phyloP scores from a whole-genome alignment of 2,797 vertebrate genomes.

The Enteromius radiatus region DNA sequence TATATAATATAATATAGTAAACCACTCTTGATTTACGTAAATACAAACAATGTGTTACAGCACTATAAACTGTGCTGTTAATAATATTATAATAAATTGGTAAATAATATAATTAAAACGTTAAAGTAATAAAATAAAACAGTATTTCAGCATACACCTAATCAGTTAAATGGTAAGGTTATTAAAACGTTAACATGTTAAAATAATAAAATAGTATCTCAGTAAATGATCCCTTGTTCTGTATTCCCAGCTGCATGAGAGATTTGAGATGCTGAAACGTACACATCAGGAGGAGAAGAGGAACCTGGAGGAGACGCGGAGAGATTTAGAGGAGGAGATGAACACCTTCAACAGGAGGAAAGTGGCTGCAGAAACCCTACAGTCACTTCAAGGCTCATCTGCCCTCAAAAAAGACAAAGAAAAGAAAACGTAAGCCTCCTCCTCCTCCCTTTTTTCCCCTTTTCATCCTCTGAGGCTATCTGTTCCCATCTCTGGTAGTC shows the following conservation, averaged over 20 bases:
- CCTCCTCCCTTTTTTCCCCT: neutral
- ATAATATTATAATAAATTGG: no score
- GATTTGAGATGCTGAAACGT: conserved; percentile 94
- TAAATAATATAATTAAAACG: no score
- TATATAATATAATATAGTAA: no score
- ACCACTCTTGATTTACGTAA: no score
- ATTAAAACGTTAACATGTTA: neutral
- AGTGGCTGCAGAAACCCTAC: conserved; percentile 90
- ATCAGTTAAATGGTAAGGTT: neutral
- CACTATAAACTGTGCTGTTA: neutral
- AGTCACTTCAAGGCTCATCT: conserved; percentile 89
- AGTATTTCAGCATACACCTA: no score
- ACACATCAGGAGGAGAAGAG: conserved; percentile 95
- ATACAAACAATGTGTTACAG: no score
- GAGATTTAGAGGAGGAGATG: conserved; percentile 93
- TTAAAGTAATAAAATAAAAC: no score
- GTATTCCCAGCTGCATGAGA: conserved; percentile 88
- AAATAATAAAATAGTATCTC: neutral
- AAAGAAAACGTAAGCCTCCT: conserved; percentile 51
- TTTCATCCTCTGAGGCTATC: conserved; percentile 37
- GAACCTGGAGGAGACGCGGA: conserved; percentile 92
- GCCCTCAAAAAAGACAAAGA: conserved; percentile 95
- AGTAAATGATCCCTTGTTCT: neutral
- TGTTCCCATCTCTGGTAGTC: conserved; percentile 40
- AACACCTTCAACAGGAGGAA: conserved; percentile 91